A percentile compares a stretch with the other conserved stretches of the same genome.
phyloP scores from a whole-genome alignment of 2,888 invertebrate genomes.

The Eupithecia dodoneata region DNA sequence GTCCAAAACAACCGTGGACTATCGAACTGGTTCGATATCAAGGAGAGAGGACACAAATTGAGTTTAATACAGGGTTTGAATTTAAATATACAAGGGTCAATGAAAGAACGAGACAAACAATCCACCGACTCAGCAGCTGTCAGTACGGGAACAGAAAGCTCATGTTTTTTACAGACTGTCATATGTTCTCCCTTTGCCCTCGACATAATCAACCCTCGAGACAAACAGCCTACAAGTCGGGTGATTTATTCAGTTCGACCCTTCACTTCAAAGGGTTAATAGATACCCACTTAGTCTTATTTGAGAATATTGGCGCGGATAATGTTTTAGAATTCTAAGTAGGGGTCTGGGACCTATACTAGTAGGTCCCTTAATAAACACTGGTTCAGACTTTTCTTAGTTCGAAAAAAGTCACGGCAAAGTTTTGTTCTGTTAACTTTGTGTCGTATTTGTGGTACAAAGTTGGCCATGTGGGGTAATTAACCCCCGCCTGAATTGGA shows the following conservation, averaged over 20 bases:
- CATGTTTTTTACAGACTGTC: neutral
- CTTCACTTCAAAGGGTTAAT: conserved; percentile 12
- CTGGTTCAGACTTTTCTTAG: neutral
- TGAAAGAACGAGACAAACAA: neutral
- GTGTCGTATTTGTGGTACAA: conserved; percentile 15
- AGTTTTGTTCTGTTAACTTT: neutral
- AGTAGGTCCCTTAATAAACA: neutral
- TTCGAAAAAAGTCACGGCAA: neutral
- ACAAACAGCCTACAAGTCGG: conserved; percentile 9
- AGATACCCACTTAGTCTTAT: conserved; percentile 11
- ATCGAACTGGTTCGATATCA: neutral
- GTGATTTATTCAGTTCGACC: conserved; percentile 17
- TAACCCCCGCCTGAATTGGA: conserved; percentile 39
- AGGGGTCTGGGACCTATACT: neutral
- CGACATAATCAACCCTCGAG: conserved; percentile 9
- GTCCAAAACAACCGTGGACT: neutral
- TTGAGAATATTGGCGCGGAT: conserved; percentile 12
- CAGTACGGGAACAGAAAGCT: neutral
- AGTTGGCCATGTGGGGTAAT: conserved; percentile 39
- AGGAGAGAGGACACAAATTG: neutral
- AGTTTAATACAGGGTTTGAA: too few relatives aligned
- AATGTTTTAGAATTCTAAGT: conserved; percentile 10
- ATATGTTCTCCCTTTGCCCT: conserved; percentile 11
- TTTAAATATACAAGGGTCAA: neutral
- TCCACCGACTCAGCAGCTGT: neutral